Evolutionary conservation across 2,113 vertebrate genomes (phyloP).

Genomic region (Alectura lathami): DNA sequence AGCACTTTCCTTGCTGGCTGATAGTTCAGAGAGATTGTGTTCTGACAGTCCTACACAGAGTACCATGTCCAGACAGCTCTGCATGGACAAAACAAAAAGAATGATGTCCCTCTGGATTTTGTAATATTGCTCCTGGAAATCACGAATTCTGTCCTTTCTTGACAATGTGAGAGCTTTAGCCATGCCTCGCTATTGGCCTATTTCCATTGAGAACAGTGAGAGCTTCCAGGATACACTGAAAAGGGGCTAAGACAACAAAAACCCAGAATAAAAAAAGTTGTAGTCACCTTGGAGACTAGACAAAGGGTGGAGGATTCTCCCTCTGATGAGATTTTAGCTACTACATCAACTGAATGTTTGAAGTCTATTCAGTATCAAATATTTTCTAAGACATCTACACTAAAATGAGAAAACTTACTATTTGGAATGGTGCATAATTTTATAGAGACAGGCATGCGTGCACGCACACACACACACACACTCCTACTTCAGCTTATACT

Average conservation of each 20-base stretch:
- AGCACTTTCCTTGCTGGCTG: not conserved
- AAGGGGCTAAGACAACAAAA: not conserved
- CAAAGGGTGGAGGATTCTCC: constrained; percentile 10
- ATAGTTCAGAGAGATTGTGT: rapidly evolving
- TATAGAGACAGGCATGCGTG: not conserved
- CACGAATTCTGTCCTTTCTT: not conserved
- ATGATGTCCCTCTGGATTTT: not conserved
- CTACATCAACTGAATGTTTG: not conserved
- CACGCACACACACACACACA: not conserved
- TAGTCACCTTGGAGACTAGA: constrained; percentile 38
- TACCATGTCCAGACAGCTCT: not conserved
- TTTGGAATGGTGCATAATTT: not conserved
- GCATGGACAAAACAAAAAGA: not conserved
- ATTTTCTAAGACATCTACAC: not conserved
- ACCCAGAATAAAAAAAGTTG: not conserved
- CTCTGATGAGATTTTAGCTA: not conserved
- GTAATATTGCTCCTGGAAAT: not conserved
- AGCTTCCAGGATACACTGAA: not conserved
- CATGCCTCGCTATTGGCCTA: not conserved
- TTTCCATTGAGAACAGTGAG: not conserved
- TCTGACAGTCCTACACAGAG: not conserved
- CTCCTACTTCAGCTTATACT: not conserved
- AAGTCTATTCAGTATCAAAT: not conserved
- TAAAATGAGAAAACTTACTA: not conserved
- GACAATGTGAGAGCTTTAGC: not conserved